These are phyloP conservation scores for Gymnobelideus leadbeateri DNA, from an alignment of 2,113 vertebrate genomes.

Conservation along the genomic window DNA sequence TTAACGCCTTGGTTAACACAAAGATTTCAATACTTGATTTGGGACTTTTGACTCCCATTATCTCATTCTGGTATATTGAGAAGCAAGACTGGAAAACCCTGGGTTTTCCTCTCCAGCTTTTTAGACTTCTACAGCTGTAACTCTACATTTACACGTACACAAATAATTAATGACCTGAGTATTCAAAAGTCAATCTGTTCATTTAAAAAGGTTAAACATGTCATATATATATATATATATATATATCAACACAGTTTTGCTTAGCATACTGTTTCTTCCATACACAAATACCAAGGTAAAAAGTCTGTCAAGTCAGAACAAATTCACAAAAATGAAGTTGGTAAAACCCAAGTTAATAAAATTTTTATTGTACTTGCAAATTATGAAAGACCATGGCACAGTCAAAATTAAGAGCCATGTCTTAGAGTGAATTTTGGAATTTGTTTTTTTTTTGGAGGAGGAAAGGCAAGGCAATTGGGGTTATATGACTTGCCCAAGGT, in stretches of 20 bases:
- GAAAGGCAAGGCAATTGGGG: no score
- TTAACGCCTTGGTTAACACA: neutral
- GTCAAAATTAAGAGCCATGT: constrained; percentile 10
- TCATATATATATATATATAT: no score
- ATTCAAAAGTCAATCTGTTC: neutral
- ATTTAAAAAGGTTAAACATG: neutral
- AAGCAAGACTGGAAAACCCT: neutral
- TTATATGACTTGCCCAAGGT: no score
- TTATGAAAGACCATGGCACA: constrained; percentile 1
- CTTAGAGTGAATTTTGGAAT: constrained; percentile 1
- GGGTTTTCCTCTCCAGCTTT: constrained; percentile 12
- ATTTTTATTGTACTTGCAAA: constrained; percentile 30
- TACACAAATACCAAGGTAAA: neutral
- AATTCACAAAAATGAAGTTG: constrained; percentile 19
- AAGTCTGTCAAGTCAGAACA: neutral
- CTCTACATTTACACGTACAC: neutral
- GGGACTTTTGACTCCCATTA: neutral
- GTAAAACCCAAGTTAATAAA: neutral
- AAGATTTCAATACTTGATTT: neutral
- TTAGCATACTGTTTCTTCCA: neutral
- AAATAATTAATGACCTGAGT: neutral
- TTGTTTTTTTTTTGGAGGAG: neutral
- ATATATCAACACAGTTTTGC: neutral
- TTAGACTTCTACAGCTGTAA: neutral
- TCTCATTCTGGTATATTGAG: neutral